phyloP scores from a whole-genome alignment of 2,888 invertebrate genomes.

The Nebria brevicollis region DNA sequence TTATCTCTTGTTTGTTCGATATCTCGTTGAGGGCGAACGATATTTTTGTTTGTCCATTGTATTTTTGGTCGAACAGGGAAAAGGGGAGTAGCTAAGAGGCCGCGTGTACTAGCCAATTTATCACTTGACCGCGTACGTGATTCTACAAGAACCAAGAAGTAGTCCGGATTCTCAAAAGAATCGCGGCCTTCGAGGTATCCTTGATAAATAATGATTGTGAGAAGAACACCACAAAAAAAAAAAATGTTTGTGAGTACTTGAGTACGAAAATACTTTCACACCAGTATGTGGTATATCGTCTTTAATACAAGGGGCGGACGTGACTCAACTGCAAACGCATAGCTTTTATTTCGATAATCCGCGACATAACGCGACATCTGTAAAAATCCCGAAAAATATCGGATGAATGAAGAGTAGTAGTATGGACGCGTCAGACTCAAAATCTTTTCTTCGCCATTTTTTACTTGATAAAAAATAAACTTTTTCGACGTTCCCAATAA shows the following conservation, averaged over 20 bases:
- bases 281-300: background rate
- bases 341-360: constrained; percentile 10
- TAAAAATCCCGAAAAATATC: background rate
- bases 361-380: constrained; percentile 4
- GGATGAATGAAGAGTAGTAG: background rate
- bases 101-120: constrained; percentile 53
- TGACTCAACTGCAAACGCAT: constrained; percentile 6
- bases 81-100: background rate
- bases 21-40: constrained; percentile 22
- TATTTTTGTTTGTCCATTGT: constrained; percentile 46
- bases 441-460: background rate
- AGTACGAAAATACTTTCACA: constrained; percentile 8
- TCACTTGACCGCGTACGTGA: constrained; percentile 56
- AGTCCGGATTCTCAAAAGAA: constrained; percentile 13
- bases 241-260: background rate
- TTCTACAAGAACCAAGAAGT: constrained; percentile 46
- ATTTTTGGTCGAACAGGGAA: background rate
- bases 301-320: constrained; percentile 10
- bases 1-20: constrained; percentile 17
- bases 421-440: background rate
- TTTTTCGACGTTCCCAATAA: background rate
- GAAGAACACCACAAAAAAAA: constrained; percentile 1
- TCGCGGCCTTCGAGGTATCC: constrained; percentile 6
- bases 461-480: background rate
- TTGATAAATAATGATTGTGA: constrained; percentile 15